Conservation (phyloP, 2,797 vertebrate genomes). For the Ptychadena robeensis region DNA sequence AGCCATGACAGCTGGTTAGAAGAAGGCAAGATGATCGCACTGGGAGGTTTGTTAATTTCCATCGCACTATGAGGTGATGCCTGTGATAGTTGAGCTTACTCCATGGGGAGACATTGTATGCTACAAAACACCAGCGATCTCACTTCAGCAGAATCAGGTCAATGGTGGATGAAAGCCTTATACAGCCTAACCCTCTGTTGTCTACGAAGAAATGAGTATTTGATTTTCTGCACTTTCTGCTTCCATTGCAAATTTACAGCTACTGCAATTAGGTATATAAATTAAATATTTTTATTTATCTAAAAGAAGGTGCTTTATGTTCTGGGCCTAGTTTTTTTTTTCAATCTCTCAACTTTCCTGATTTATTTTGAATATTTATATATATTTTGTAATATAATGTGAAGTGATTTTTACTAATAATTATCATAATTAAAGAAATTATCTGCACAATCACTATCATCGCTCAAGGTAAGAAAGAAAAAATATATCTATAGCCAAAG, state of each 20-base stretch:
- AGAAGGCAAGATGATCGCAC: conserved; percentile 27
- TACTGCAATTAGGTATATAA: no score
- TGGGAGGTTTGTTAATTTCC: conserved; percentile 48
- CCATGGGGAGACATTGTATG: conserved; percentile 19
- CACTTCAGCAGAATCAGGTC: conserved; percentile 47
- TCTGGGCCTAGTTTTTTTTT: no score
- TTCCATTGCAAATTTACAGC: not conserved
- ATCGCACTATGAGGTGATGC: conserved; percentile 33
- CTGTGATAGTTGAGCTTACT: conserved; percentile 13
- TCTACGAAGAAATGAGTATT: conserved; percentile 6
- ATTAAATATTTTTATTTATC: no score
- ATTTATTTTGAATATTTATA: no score
- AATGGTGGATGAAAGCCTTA: conserved; percentile 31
- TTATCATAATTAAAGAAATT: no score
- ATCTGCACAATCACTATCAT: no score
- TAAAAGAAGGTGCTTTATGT: no score
- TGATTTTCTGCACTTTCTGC: not conserved
- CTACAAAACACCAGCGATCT: conserved; percentile 27
- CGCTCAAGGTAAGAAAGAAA: no score
- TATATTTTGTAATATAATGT: no score
- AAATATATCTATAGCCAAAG: no score
- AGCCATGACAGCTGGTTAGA: conserved; percentile 53
- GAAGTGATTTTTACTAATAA: no score
- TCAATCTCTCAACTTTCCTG: no score
- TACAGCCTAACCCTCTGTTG: conserved; percentile 6